Evolutionary conservation across 2,797 vertebrate species (phyloP).

Genomic region (Argentina silus): DNA sequence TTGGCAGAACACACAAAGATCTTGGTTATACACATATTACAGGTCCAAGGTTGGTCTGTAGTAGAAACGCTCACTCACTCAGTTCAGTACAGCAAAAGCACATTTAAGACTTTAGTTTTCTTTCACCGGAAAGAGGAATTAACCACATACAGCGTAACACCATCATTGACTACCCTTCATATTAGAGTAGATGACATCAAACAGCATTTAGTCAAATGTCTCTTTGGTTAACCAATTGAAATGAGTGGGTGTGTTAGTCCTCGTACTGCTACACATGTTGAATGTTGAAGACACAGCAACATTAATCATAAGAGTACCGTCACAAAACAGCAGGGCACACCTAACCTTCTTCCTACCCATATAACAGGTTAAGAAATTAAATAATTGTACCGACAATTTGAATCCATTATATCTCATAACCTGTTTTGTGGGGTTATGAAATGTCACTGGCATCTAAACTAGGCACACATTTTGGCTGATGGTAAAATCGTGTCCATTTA

Average conservation of each 20-base stretch:
- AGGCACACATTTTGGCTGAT: slow-evolving; percentile 35
- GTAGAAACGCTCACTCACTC: slow-evolving; percentile 24
- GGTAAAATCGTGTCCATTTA: slow-evolving; percentile 27
- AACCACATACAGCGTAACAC: slow-evolving; percentile 2
- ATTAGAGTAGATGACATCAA: slow-evolving; percentile 18
- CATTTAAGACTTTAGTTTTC: slow-evolving; percentile 51
- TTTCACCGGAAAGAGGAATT: background rate
- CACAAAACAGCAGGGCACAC: slow-evolving; percentile 15
- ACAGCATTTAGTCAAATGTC: slow-evolving; percentile 31
- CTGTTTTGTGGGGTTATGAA: slow-evolving; percentile 27
- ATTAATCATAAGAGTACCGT: slow-evolving; percentile 10
- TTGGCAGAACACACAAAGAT: slow-evolving; percentile 67
- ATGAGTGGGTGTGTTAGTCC: slow-evolving; percentile 28
- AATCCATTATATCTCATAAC: slow-evolving; percentile 27
- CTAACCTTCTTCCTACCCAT: slow-evolving; percentile 38
- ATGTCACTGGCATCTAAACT: background rate
- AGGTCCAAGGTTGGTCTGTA: slow-evolving; percentile 53
- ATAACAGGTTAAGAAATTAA: slow-evolving; percentile 35
- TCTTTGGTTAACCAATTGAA: slow-evolving; percentile 70
- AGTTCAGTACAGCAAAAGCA: slow-evolving; percentile 38
- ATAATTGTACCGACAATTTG: slow-evolving; percentile 36
- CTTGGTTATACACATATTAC: slow-evolving; percentile 69
- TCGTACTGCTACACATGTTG: slow-evolving; percentile 28
- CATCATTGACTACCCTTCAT: background rate
- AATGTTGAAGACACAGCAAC: slow-evolving; percentile 16